Conservation (phyloP, 2,113 vertebrate species). For the Pelodiscus sinensis region DNA sequence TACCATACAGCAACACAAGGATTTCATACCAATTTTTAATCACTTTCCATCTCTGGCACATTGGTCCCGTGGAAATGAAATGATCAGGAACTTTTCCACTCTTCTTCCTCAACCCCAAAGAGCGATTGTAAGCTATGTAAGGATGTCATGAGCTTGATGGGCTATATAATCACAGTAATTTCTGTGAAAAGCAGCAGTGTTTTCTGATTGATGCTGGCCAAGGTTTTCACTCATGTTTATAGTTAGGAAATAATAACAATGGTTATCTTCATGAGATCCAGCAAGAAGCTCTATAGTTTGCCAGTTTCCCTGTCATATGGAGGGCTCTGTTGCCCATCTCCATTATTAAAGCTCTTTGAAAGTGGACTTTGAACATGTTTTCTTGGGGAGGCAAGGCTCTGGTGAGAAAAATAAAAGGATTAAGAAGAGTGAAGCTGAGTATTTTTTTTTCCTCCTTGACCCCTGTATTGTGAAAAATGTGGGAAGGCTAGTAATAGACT, state of each 20-base stretch:
- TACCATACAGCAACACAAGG: neutral
- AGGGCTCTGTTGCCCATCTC: neutral
- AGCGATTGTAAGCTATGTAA: neutral
- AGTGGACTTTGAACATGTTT: neutral
- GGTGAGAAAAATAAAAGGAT: neutral
- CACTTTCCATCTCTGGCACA: neutral
- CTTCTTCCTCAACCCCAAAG: neutral
- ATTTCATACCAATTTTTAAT: neutral
- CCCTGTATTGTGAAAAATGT: neutral
- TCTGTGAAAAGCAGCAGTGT: neutral
- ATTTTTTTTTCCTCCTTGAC: neutral
- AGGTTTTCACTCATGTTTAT: neutral
- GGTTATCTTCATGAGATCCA: neutral
- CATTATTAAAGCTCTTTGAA: neutral
- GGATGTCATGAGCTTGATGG: neutral
- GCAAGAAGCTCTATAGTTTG: neutral
- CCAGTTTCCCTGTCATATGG: neutral
- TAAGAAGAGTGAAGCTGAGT: neutral
- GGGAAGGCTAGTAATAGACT: neutral
- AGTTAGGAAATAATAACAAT: neutral
- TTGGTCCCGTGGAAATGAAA: neutral
- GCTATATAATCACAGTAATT: neutral
- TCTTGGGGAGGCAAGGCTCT: neutral
- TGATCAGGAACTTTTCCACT: neutral
- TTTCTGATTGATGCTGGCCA: neutral